Evolutionary conservation across 2,888 invertebrate species (phyloP).

Genomic region (Apodemia hepburni): DNA sequence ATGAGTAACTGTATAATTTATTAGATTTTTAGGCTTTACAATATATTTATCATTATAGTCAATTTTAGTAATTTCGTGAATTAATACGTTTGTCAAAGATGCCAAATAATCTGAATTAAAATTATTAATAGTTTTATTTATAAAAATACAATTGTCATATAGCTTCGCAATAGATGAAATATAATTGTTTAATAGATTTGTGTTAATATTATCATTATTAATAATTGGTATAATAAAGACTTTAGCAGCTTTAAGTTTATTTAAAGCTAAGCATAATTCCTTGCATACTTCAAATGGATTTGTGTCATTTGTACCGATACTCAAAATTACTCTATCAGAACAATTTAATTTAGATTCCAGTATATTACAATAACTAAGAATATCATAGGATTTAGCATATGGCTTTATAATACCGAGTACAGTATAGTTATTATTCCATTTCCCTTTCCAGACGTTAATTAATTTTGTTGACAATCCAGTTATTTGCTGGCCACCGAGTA

Average conservation of each 20-base stretch:
- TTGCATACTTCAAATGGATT: conserved; percentile 1
- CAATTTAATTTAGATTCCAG: background rate
- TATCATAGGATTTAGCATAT: background rate
- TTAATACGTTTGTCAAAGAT: conserved; percentile 1
- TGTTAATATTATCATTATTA: background rate
- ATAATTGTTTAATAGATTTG: background rate
- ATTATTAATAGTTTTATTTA: background rate
- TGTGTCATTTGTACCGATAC: conserved; percentile 1
- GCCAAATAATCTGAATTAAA: background rate
- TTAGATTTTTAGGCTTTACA: background rate
- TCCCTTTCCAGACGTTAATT: background rate
- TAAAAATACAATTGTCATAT: background rate
- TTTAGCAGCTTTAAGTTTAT: background rate
- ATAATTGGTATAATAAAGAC: background rate
- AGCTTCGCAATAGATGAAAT: background rate
- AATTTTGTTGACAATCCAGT: background rate
- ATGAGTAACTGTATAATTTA: background rate
- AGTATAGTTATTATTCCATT: background rate
- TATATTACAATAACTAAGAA: background rate
- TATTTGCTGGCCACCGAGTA: background rate
- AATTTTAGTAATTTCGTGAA: background rate
- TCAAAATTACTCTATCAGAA: conserved; percentile 3
- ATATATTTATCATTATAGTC: conserved; percentile 1
- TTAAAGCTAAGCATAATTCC: background rate
- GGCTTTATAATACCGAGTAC: background rate